Conservation (phyloP, 2,797 vertebrate genomes). For the Pangasius sanitwongsei region DNA sequence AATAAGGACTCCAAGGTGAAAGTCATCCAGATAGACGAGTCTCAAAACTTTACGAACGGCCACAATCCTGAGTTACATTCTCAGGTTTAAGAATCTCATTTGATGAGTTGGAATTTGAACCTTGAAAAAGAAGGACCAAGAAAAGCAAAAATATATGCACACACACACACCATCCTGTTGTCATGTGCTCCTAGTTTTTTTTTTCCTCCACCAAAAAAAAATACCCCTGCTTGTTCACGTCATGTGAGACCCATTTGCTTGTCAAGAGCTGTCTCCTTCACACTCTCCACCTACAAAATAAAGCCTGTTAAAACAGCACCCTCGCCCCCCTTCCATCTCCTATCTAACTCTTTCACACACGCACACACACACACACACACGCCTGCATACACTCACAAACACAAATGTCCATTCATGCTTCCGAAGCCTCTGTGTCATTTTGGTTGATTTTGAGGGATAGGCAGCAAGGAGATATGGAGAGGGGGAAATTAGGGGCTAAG, state of each 20-base stretch:
- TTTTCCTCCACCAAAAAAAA: no score
- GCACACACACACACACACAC: background rate
- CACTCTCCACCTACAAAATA: conserved; percentile 38
- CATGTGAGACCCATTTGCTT: conserved; percentile 54
- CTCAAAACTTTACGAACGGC: background rate
- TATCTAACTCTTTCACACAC: conserved; percentile 5
- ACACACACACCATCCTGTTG: conserved; percentile 3
- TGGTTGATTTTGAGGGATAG: background rate
- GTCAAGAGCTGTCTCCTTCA: conserved; percentile 38
- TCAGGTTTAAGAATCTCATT: background rate
- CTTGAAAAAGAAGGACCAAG: background rate
- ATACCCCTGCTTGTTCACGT: conserved; percentile 33
- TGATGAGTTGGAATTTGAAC: background rate
- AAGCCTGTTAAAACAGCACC: conserved; percentile 35
- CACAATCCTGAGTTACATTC: background rate
- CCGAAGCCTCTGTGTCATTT: background rate
- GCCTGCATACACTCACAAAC: background rate
- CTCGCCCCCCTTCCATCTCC: background rate
- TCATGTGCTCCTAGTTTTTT: conserved; percentile 48
- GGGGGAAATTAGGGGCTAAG: background rate
- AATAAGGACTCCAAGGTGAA: conserved; percentile 3
- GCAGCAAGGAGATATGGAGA: background rate
- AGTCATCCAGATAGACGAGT: background rate
- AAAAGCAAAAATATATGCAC: background rate
- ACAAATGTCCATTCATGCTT: conserved; percentile 17